A percentile compares a stretch with the other conserved stretches of the same genome.
Evolutionary conservation across 53 echinoderm and acorn worm genomes (phyloP).

Genomic region (Temnopleurus reevesii): DNA sequence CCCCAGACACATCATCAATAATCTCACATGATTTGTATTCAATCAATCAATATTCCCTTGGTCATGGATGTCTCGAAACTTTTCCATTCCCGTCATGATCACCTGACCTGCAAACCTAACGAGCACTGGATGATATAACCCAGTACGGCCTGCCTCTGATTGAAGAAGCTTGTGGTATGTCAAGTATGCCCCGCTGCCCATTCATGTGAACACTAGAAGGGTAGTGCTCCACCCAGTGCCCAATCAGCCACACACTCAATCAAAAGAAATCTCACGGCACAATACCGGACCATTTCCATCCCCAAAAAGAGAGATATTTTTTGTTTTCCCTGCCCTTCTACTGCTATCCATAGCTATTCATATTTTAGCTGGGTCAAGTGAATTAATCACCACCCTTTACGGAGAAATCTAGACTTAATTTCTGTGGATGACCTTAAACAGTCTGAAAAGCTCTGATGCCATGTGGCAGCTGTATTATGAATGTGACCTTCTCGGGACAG

Average conservation of each 20-base stretch:
- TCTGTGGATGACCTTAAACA: too few relatives aligned
- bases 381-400: too few relatives aligned
- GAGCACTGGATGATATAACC: too few relatives aligned
- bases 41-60: too few relatives aligned
- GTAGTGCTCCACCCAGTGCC: not conserved
- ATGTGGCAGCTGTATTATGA: not conserved
- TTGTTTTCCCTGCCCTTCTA: not conserved
- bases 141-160: too few relatives aligned
- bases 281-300: not conserved
- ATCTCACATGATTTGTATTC: too few relatives aligned
- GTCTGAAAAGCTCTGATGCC: too few relatives aligned
- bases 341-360: not conserved
- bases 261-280: not conserved
- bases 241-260: not conserved
- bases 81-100: too few relatives aligned
- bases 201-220: not conserved
- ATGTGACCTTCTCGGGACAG: not conserved
- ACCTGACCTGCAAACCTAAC: too few relatives aligned
- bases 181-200: not conserved
- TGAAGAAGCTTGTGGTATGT: not conserved
- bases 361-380: not conserved
- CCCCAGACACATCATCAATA: too few relatives aligned
- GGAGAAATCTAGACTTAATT: too few relatives aligned
- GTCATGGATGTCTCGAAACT: too few relatives aligned
- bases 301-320: not conserved